These are phyloP conservation scores for Smittia aterrima DNA, from an alignment of 2,888 invertebrate genomes.

Conservation along the genomic window DNA sequence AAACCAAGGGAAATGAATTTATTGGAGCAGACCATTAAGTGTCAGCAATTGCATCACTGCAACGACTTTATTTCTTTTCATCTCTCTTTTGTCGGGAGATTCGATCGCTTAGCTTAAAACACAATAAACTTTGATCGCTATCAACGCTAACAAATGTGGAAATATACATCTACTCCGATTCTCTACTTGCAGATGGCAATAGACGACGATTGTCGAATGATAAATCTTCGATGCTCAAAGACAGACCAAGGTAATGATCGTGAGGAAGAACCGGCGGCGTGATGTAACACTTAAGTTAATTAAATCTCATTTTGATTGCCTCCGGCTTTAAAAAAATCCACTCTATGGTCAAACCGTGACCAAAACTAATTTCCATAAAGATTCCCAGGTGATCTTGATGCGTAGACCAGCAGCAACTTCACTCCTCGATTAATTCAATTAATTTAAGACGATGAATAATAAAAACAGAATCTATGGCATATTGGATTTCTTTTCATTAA, in stretches of 20 bases:
- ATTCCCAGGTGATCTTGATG: neutral
- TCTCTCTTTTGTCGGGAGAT: conserved; percentile 27
- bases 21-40: conserved; percentile 31
- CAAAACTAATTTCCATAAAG: conserved; percentile 5
- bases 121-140: conserved; percentile 6
- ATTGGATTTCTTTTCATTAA: neutral
- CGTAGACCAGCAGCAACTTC: neutral
- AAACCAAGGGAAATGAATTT: conserved; percentile 37
- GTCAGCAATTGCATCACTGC: conserved; percentile 34
- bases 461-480: neutral
- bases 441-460: conserved; percentile 8
- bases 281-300: conserved; percentile 14
- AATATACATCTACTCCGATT: neutral
- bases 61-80: conserved; percentile 33
- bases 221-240: neutral
- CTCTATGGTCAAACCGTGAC: neutral
- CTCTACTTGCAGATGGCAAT: neutral
- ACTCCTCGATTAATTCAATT: conserved; percentile 6
- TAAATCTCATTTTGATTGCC: neutral
- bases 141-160: neutral
- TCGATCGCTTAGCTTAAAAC: conserved; percentile 18
- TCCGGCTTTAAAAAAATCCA: conserved; percentile 13
- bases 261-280: neutral
- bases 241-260: neutral
- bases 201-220: neutral